Evolutionary conservation across 2,113 vertebrate species (phyloP).

Genomic region (Pollimyrus isidori): DNA sequence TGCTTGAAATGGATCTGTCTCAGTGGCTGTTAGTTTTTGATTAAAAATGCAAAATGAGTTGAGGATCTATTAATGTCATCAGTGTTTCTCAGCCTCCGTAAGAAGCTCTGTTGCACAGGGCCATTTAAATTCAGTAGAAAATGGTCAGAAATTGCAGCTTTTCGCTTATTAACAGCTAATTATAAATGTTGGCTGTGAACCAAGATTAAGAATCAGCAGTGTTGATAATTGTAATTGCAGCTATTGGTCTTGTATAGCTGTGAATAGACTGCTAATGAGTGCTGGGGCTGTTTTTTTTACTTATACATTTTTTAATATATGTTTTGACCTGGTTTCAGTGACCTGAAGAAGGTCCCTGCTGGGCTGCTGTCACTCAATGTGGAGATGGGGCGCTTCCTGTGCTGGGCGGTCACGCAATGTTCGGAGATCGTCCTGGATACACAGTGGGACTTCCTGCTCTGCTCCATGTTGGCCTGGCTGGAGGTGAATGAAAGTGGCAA

Average conservation of each 20-base stretch:
- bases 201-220: neutral
- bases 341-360: slow-evolving; percentile 64
- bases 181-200: neutral
- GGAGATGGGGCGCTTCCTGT: slow-evolving; percentile 83
- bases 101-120: neutral
- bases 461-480: slow-evolving; percentile 89
- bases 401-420: slow-evolving; percentile 64
- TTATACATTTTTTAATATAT: neutral
- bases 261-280: neutral
- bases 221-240: slow-evolving; percentile 8
- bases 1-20: neutral
- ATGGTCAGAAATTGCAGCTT: neutral
- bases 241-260: neutral
- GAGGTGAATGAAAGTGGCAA: slow-evolving; percentile 63
- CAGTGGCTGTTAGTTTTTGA: neutral
- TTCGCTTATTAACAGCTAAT: neutral
- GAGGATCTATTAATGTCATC: slow-evolving; percentile 3
- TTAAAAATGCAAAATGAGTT: neutral
- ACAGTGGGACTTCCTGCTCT: slow-evolving; percentile 94
- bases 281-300: neutral
- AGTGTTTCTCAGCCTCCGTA: neutral
- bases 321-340: slow-evolving; percentile 51
- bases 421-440: slow-evolving; percentile 55
- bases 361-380: slow-evolving; percentile 71
- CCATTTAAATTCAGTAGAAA: slow-evolving; percentile 1